Evolutionary conservation across 2,797 vertebrate species (phyloP).

Genomic region (Cryptoblepharus egeriae): DNA sequence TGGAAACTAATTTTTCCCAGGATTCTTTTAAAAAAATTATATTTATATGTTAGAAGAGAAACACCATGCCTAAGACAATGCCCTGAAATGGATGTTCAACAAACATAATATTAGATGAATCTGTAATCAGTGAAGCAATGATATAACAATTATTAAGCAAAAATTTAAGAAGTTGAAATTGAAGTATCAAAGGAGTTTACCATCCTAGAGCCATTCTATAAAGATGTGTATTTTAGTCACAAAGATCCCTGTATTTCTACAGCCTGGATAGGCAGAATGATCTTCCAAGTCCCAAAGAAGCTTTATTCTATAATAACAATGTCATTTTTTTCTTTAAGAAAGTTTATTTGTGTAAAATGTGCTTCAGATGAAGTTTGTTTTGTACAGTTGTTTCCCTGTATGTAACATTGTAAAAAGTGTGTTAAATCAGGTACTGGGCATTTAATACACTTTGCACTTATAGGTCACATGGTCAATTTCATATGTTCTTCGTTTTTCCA

Average conservation of each 20-base stretch:
- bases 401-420: conserved; percentile 58
- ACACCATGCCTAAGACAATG: conserved; percentile 54
- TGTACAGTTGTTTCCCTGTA: conserved; percentile 53
- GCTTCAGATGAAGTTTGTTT: conserved; percentile 55
- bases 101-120: conserved; percentile 49
- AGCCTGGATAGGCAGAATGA: conserved; percentile 59
- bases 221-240: conserved; percentile 51
- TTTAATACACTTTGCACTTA: conserved; percentile 66
- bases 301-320: conserved; percentile 53
- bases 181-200: conserved; percentile 50
- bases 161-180: conserved; percentile 36
- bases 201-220: conserved; percentile 57
- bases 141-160: background rate
- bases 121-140: conserved; percentile 29
- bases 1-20: conserved; percentile 49
- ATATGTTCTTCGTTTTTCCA: conserved; percentile 59
- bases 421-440: conserved; percentile 53
- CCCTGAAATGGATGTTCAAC: conserved; percentile 45
- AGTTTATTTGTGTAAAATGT: conserved; percentile 56
- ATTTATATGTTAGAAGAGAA: conserved; percentile 54
- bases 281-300: conserved; percentile 64
- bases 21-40: conserved; percentile 49
- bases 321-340: conserved; percentile 44
- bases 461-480: conserved; percentile 63
- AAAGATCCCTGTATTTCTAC: conserved; percentile 46